Evolutionary conservation across 1,140 invertebrate species (phyloP).

Genomic region (Hylaeus volcanicus): DNA sequence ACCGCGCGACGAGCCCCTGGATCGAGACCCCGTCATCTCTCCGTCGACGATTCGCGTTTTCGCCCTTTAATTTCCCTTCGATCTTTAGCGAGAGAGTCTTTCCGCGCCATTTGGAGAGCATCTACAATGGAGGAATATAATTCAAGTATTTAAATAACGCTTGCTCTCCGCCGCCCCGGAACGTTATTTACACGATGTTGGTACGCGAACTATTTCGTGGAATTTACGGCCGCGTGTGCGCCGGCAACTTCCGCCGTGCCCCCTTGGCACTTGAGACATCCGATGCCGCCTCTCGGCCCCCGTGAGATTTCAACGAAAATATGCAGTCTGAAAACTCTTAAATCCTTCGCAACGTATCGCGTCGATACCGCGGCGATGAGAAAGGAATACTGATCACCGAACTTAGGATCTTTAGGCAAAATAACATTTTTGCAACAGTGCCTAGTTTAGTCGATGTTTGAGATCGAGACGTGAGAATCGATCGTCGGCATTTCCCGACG

Average conservation of each 20-base stretch:
- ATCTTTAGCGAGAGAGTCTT: not conserved
- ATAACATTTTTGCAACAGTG: no score
- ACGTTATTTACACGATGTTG: constrained; percentile 15
- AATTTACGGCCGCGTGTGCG: constrained; percentile 17
- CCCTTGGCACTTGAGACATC: not conserved
- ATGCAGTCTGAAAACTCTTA: constrained; percentile 7
- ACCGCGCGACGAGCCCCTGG: not conserved
- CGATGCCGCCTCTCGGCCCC: not conserved
- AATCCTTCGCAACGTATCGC: constrained; percentile 9
- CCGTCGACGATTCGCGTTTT: constrained; percentile 9
- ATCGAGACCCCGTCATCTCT: not conserved
- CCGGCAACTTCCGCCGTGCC: not conserved
- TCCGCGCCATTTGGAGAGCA: no score
- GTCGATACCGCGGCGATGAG: not conserved
- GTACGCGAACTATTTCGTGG: constrained; percentile 16
- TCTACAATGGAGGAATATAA: not conserved
- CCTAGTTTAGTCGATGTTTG: no score
- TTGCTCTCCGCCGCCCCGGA: not conserved
- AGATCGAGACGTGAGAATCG: no score
- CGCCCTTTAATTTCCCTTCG: constrained; percentile 19
- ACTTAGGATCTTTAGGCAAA: no score
- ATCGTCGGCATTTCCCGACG: no score
- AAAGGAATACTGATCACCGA: not conserved
- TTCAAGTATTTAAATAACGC: constrained; percentile 21
- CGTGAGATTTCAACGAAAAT: constrained; percentile 24